Evolutionary conservation across 2,888 invertebrate genomes (phyloP).

Genomic region (Colletes collaris): DNA sequence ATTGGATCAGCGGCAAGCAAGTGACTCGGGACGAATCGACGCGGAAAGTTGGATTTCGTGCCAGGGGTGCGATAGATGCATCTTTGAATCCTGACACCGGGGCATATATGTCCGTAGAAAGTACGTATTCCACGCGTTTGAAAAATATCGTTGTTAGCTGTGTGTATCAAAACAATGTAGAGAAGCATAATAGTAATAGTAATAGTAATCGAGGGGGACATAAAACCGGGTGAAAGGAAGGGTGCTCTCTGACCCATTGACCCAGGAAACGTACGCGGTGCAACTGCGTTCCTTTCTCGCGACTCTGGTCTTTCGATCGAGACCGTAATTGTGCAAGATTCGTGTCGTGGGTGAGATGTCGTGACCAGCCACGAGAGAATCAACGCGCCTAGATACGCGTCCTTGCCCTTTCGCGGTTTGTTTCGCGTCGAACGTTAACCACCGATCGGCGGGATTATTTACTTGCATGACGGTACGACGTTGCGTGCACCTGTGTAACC

Average conservation of each 20-base stretch:
- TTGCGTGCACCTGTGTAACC: neutral
- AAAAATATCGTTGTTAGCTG: neutral
- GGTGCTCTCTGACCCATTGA: constrained; percentile 48
- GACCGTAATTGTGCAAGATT: constrained; percentile 1
- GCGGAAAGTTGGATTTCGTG: neutral
- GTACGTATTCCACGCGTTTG: constrained; percentile 34
- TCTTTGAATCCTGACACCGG: constrained; percentile 42
- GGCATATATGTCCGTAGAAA: constrained; percentile 61
- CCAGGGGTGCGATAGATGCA: constrained; percentile 51
- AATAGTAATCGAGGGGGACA: neutral
- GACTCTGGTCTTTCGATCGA: neutral
- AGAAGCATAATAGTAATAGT: neutral
- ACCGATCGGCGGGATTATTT: constrained; percentile 1
- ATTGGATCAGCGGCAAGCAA: neutral
- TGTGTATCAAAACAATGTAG: neutral
- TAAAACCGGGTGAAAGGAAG: constrained; percentile 11
- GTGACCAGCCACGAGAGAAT: constrained; percentile 4
- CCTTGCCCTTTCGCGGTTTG: constrained; percentile 12
- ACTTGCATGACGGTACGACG: neutral
- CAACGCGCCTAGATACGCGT: neutral
- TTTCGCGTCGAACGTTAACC: neutral
- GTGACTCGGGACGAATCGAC: neutral
- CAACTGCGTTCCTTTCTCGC: neutral
- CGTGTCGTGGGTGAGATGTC: neutral
- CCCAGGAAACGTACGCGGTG: constrained; percentile 29